These are phyloP conservation scores for Lichenostomus cassidix DNA, from an alignment of 2,113 vertebrate species.

Conservation along the genomic window DNA sequence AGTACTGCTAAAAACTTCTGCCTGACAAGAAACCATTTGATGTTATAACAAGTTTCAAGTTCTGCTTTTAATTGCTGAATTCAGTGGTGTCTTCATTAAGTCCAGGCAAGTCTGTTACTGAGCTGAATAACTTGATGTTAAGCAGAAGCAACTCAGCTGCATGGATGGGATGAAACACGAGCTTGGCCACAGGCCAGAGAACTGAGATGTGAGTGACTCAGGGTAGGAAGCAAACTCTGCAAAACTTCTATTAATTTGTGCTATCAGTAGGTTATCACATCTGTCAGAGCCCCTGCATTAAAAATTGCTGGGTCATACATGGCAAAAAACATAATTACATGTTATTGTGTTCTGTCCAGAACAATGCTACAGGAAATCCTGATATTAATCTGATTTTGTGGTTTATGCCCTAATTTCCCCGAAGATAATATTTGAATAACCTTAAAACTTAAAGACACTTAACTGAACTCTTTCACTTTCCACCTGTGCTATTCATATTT, in stretches of 20 bases:
- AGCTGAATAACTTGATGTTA: background rate
- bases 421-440: background rate
- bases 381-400: background rate
- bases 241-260: background rate
- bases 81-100: background rate
- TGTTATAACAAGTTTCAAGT: background rate
- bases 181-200: background rate
- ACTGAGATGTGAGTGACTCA: background rate
- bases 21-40: background rate
- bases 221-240: background rate
- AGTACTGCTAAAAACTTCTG: background rate
- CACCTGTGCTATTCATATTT: background rate
- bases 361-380: background rate
- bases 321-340: background rate
- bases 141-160: background rate
- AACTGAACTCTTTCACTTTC: background rate
- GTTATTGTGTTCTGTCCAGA: background rate
- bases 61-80: background rate
- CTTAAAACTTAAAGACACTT: background rate
- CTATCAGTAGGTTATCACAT: background rate
- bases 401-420: background rate
- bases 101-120: background rate
- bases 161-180: background rate
- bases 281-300: background rate
- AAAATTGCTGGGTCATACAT: background rate